Conservation (phyloP, 1,140 invertebrate genomes). For the Bombus polaris region DNA sequence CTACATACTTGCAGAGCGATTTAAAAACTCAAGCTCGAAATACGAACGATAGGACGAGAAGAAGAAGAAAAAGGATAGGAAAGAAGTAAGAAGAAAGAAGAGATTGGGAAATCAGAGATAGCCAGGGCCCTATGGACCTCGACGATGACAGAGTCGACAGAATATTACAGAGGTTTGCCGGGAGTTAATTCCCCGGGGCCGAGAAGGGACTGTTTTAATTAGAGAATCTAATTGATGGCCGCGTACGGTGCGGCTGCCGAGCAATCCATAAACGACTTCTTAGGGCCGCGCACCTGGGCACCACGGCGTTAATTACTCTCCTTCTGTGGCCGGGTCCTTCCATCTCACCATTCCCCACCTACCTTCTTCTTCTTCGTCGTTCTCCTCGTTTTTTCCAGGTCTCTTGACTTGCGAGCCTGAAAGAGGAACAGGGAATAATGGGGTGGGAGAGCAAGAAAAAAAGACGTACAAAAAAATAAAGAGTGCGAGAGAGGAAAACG, state of each 20-base stretch:
- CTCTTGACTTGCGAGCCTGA: constrained; percentile 39
- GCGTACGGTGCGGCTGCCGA: constrained; percentile 57
- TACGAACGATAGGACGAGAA: neutral
- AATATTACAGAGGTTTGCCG: constrained; percentile 38
- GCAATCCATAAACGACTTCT: constrained; percentile 75
- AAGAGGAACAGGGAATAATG: constrained; percentile 17
- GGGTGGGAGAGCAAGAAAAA: neutral
- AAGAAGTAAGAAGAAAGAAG: neutral
- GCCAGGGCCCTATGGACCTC: neutral
- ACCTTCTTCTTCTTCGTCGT: neutral
- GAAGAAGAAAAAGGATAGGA: accelerated
- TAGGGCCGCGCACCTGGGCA: constrained; percentile 69
- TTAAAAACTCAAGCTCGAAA: neutral
- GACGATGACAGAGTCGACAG: constrained; percentile 65
- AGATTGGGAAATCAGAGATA: neutral
- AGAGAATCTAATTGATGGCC: constrained; percentile 74
- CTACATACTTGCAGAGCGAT: neutral
- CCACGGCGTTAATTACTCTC: constrained; percentile 74
- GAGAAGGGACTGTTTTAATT: constrained; percentile 72
- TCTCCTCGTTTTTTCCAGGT: constrained; percentile 36
- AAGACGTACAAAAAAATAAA: neutral
- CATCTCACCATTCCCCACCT: constrained; percentile 31
- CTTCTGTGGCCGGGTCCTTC: constrained; percentile 65
- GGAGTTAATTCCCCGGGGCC: constrained; percentile 59
- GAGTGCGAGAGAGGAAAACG: neutral